phyloP scores from a whole-genome alignment of 2,888 invertebrate genomes.

The Drosophila ezoana region DNA sequence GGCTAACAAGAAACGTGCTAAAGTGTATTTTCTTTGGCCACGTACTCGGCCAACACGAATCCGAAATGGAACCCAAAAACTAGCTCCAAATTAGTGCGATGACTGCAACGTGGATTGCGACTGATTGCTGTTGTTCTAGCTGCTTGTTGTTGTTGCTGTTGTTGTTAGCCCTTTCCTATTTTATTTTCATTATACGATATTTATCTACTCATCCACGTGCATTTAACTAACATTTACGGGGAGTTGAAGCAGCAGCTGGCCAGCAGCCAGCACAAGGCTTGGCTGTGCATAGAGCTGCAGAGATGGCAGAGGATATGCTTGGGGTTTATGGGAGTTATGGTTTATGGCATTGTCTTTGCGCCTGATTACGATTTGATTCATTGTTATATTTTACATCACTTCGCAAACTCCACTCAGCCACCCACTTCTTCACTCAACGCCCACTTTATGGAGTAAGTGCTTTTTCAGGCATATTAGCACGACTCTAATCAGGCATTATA shows the following conservation, averaged over 20 bases:
- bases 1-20: conserved; percentile 80
- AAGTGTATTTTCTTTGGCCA: conserved; percentile 79
- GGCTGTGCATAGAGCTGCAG: conserved; percentile 10
- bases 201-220: conserved; percentile 83
- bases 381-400: conserved; percentile 9
- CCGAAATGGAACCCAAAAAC: conserved; percentile 59
- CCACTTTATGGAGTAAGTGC: conserved; percentile 1
- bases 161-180: conserved; percentile 60
- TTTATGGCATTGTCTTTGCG: conserved; percentile 21
- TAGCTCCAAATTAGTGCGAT: conserved; percentile 72
- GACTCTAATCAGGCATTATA: conserved; percentile 63
- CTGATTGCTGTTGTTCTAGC: conserved; percentile 66
- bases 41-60: conserved; percentile 53
- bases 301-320: background rate
- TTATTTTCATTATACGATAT: conserved; percentile 80
- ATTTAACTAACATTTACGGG: conserved; percentile 80
- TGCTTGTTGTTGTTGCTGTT: conserved; percentile 31
- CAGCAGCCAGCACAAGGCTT: conserved; percentile 14
- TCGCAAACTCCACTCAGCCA: background rate
- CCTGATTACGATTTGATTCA: conserved; percentile 69
- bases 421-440: background rate
- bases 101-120: conserved; percentile 66
- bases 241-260: conserved; percentile 24
- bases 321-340: conserved; percentile 4
- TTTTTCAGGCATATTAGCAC: conserved; percentile 35